Conservation (phyloP, 2,888 invertebrate genomes). For the Caenorhabditis sp. region DNA sequence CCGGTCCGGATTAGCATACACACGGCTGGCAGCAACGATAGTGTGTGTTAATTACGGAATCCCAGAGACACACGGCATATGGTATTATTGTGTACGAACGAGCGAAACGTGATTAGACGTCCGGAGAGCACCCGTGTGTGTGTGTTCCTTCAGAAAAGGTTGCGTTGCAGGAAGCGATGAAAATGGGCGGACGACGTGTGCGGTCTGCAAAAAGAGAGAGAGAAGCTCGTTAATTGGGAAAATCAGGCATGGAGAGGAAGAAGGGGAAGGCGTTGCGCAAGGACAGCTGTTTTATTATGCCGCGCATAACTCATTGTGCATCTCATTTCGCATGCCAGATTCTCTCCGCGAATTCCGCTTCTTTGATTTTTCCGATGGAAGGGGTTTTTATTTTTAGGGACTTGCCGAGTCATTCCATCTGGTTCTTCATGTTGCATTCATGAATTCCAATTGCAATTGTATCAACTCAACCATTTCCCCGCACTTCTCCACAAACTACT, state of each 20-base stretch:
- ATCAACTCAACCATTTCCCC: slow-evolving; percentile 11
- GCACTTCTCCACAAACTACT: no score
- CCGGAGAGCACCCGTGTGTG: neutral
- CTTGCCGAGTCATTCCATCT: no score
- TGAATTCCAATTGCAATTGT: neutral
- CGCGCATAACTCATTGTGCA: slow-evolving; percentile 13
- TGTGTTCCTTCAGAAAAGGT: slow-evolving; percentile 38
- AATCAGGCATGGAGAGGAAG: neutral
- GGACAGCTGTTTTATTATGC: slow-evolving; percentile 42
- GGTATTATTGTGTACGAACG: slow-evolving; percentile 38
- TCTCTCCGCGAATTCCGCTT: neutral
- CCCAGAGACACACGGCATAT: slow-evolving; percentile 38
- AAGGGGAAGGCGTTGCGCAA: slow-evolving; percentile 12
- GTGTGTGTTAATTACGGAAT: slow-evolving; percentile 37
- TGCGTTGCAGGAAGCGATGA: slow-evolving; percentile 54
- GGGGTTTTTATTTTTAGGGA: no score
- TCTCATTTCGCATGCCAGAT: slow-evolving; percentile 27
- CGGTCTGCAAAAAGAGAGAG: slow-evolving; percentile 37
- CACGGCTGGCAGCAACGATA: slow-evolving; percentile 43
- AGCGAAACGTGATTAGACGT: slow-evolving; percentile 45
- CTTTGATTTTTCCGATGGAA: no score
- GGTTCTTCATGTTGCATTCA: no score
- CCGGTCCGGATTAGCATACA: slow-evolving; percentile 54
- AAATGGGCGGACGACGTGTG: slow-evolving; percentile 52
- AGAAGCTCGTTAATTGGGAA: slow-evolving; percentile 14